phyloP scores from a whole-genome alignment of 2,797 vertebrate species.

The Poliocrania exsul region DNA sequence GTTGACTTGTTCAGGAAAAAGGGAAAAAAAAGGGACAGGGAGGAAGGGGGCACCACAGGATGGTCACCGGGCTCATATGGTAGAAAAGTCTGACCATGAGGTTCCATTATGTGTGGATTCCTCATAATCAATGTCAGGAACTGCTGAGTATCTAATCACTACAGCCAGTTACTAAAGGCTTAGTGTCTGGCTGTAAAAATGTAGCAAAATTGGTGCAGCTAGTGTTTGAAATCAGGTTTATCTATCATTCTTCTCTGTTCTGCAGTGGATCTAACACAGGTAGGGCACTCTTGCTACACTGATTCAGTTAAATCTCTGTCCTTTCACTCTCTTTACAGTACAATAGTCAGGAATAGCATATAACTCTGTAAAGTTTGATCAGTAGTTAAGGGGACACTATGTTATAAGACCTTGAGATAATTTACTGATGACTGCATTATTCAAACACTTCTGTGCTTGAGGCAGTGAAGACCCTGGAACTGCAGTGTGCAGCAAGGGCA shows the following conservation, averaged over 20 bases:
- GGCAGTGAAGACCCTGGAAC: not conserved
- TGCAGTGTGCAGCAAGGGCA: not conserved
- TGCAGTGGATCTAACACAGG: not conserved
- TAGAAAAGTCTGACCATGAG: not conserved
- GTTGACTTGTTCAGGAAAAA: not conserved
- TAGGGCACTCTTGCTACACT: not conserved
- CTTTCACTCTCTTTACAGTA: not conserved
- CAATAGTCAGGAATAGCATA: not conserved
- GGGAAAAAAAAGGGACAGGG: fast-evolving
- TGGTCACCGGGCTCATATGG: not conserved
- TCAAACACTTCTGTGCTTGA: not conserved
- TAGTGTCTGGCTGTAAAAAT: not conserved
- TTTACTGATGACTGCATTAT: not conserved
- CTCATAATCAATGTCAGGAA: not conserved
- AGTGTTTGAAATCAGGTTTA: not conserved
- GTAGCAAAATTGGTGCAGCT: not conserved
- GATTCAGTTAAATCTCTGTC: not conserved
- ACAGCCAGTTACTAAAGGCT: not conserved
- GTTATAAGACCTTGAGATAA: not conserved
- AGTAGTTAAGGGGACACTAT: not conserved
- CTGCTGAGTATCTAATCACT: not conserved
- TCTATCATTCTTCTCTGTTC: not conserved
- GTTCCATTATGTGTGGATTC: not conserved
- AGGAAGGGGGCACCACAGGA: not conserved
- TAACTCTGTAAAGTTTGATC: not conserved